Conservation (phyloP, 2,113 vertebrate species). For the Gnathonemus longibarbis region DNA sequence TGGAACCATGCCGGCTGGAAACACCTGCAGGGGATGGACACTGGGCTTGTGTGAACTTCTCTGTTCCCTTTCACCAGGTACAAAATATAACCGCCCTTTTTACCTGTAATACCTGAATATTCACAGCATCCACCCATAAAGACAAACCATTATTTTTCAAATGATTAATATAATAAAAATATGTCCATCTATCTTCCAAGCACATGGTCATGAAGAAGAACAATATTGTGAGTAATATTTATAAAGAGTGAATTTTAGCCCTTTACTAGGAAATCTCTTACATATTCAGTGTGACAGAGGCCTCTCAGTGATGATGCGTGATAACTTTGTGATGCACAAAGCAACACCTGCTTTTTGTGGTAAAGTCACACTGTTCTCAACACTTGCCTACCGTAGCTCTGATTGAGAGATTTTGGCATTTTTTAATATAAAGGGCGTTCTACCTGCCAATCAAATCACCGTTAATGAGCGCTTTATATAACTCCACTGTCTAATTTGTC, state of each 20-base stretch:
- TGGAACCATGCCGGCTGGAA: neutral
- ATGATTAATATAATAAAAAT: neutral
- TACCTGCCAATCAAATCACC: slow-evolving; percentile 1
- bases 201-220: neutral
- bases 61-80: neutral
- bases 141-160: neutral
- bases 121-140: neutral
- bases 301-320: neutral
- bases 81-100: neutral
- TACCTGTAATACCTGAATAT: neutral
- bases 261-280: neutral
- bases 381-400: neutral
- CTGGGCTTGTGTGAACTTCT: neutral
- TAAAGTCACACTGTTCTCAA: neutral
- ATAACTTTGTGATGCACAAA: neutral
- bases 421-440: neutral
- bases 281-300: neutral
- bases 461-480: neutral
- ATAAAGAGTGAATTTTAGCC: neutral
- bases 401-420: neutral
- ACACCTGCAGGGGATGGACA: neutral
- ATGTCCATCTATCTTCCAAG: neutral
- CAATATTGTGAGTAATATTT: neutral
- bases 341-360: neutral
- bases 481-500: neutral